Base-by-base conservation (phyloP, 2,113 vertebrate genomes). In the Upupa epops region DNA sequence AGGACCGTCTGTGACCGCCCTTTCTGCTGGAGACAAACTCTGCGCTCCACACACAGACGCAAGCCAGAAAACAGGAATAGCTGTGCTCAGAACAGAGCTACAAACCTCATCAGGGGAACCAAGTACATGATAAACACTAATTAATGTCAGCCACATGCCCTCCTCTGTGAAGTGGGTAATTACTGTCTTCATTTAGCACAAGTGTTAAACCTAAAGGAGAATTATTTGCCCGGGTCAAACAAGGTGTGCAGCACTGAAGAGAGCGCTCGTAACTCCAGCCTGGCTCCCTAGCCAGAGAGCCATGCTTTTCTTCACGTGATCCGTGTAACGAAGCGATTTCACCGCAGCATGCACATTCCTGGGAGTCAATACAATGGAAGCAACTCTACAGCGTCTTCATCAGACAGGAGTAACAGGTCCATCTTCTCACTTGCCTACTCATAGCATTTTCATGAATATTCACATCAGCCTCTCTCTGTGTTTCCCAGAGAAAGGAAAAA, bases 91-190 rank as follows among this genome's bases (percentile, higher is more conserved):
- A 86, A 81, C 58, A 65, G 16, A 64, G 66, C 61, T 66, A 84
- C 66, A 76, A 81, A 75, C 21, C 52, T 92, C 68, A 73, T 73
- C 72, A 73, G 13, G 34, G 56, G 90, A 94, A 89, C 42, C 9
- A 61, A 73, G 37, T 32, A 52, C 13, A 17, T 61, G 49, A 76
- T 26, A 90, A 90, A 93, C 64, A 83, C 79, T 71, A 94, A 96
- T 95, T 86, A 56, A 90, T 94, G 89, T 94, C 88, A 90, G 71
- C 78, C 68, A 85, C 83, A 52, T 78, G 46, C 52, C 70, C 90
- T 92, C 58, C 51, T 84, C 92, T 73, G 32, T 83, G 52, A 94
- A 92, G 81, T 92, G 34, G 51, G 55, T 90, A 94, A 94, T 93
- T 93, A 85, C 78, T 31, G 82, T 25, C 42, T 42, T 34, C 51